Conservation (phyloP, 2,113 vertebrate species). For the Pituophis catenifer region DNA sequence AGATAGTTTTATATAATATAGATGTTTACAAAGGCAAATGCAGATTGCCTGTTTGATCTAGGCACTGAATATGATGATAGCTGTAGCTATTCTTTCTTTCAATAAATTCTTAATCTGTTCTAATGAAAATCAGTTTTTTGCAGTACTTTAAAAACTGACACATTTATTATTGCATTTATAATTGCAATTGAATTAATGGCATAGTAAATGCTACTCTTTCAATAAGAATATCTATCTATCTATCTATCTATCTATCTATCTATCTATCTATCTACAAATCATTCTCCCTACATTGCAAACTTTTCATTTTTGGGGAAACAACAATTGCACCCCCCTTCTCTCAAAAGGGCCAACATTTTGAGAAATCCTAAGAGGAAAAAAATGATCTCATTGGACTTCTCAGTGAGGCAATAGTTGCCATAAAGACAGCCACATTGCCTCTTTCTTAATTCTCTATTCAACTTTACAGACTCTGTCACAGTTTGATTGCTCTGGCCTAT, state of each 20-base stretch:
- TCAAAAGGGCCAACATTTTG: fast-evolving
- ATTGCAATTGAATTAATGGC: neutral
- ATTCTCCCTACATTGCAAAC: neutral
- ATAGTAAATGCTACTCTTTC: neutral
- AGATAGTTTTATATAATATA: neutral
- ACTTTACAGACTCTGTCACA: neutral
- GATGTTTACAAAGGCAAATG: neutral
- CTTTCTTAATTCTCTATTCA: neutral
- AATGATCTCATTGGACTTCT: neutral
- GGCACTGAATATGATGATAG: neutral
- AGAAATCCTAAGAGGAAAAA: neutral
- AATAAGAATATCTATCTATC: neutral
- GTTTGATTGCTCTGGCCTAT: slow-evolving; percentile 66
- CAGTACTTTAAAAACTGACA: neutral
- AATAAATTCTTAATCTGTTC: neutral
- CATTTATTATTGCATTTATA: neutral
- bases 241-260: neutral
- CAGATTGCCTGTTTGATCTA: neutral
- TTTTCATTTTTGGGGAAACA: neutral
- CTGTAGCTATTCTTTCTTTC: neutral
- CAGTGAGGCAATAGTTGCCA: neutral
- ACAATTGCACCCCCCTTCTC: neutral
- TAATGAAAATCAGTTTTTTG: neutral
- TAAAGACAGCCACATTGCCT: neutral
- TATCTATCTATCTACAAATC: neutral